Conservation (phyloP, 1,140 invertebrate genomes). For the Drosophila repletoides region DNA sequence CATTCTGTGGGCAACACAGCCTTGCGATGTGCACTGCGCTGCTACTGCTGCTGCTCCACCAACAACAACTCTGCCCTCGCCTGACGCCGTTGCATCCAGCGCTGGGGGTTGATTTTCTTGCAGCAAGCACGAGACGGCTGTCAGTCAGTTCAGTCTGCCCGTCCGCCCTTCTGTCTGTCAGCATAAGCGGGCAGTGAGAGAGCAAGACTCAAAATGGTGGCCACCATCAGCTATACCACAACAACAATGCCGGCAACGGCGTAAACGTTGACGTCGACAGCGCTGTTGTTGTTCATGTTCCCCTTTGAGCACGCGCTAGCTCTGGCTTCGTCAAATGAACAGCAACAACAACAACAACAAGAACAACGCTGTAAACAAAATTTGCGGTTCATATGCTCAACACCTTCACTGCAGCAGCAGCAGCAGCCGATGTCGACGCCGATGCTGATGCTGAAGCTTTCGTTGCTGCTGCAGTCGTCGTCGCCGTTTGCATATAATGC, state of each 20-base stretch:
- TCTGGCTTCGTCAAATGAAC: slow-evolving; percentile 23
- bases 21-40: slow-evolving; percentile 34
- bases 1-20: slow-evolving; percentile 36
- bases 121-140: slow-evolving; percentile 35
- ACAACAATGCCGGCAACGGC: slow-evolving; percentile 36
- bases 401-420: slow-evolving; percentile 49
- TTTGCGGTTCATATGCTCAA: slow-evolving; percentile 79
- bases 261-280: slow-evolving; percentile 51
- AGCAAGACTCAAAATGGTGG: slow-evolving; percentile 76
- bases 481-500: slow-evolving; percentile 15
- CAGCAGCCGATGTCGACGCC: not conserved
- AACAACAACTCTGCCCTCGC: slow-evolving; percentile 9
- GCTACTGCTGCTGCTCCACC: slow-evolving; percentile 27
- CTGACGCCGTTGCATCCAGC: slow-evolving; percentile 27
- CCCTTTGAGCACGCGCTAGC: slow-evolving; percentile 41
- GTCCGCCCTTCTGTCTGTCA: slow-evolving; percentile 11
- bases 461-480: slow-evolving; percentile 13
- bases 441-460: not conserved
- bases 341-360: slow-evolving; percentile 36
- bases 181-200: slow-evolving; percentile 43
- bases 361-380: slow-evolving; percentile 70
- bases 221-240: slow-evolving; percentile 59
- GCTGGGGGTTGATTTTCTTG: slow-evolving; percentile 50
- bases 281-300: slow-evolving; percentile 57
- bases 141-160: slow-evolving; percentile 30